Base-by-base conservation (phyloP, 2,797 vertebrate species). In the Rhynchotus rufescens region DNA sequence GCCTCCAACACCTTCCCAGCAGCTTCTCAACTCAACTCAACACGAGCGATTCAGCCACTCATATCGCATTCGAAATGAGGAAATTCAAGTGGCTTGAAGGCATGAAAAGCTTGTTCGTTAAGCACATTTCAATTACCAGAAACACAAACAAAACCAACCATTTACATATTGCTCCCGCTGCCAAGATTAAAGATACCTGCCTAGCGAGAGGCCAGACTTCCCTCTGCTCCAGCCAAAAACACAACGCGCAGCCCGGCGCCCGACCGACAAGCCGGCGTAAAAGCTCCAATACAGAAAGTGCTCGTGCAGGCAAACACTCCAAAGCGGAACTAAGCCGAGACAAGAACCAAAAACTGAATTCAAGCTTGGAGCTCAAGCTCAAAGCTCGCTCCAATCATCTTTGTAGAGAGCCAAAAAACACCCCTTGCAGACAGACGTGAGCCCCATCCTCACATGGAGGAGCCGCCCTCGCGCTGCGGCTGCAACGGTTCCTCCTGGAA, bases 31-130 rank as follows among this genome's bases (percentile, higher is more conserved):
- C 49, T 65, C 83, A 73, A 40, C 56, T 36, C 57, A 49, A 51
- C 49, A 32, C 0, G 3, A 91, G 28, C 80, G 68, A 82, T 28
- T 82, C 69, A 85, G 64, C 90, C 56, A 92, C 72, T 86, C 78
- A 30, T 44, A 83, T 40, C 81, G 68, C 74, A 45, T 75, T 87
- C 76, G 49, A 59, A 86, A 86, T 8, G 15, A 93, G 89, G 77
- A 91, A 91, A 95, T 86, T 76, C 45, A 86, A 89, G 88, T 59
- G 26, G 73, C 92, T 90, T 82, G 44, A 69, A 93, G 94, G 94
- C 91, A 91, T 9, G 45, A 89, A 93, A 88, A 95, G 62, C 59
- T 79, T 80, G 76, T 40, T 92, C 74, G 82, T 80, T 42, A 73
- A 86, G 51, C 73, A 80, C 84, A 92, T 88, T 94, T 91, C 81